phyloP scores from a whole-genome alignment of 2,888 invertebrate species.

The Chloromyia formosa region DNA sequence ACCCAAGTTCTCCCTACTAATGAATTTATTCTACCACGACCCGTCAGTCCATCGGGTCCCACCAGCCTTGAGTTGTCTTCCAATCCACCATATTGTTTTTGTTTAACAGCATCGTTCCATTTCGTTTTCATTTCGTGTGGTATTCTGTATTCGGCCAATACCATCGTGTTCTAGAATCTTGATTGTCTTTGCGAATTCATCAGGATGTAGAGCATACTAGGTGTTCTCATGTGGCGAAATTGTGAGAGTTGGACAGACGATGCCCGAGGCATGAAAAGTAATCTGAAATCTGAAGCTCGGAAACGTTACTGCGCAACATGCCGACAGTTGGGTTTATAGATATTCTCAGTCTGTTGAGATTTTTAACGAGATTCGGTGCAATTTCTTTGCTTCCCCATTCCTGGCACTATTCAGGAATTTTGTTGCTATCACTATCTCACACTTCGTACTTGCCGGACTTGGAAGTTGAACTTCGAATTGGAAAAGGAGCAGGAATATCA shows the following conservation, averaged over 20 bases:
- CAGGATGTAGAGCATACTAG: not conserved
- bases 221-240: not conserved
- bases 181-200: not conserved
- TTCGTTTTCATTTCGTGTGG: slow-evolving; percentile 38
- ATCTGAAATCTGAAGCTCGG: slow-evolving; percentile 20
- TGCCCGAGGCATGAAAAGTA: slow-evolving; percentile 5
- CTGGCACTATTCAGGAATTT: not conserved
- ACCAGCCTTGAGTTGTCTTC: not conserved
- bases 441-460: not conserved
- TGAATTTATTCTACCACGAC: not conserved
- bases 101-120: slow-evolving; percentile 21
- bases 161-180: not conserved
- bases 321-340: not conserved
- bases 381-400: not conserved
- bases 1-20: not conserved
- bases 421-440: not conserved
- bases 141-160: not conserved
- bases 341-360: slow-evolving; percentile 24
- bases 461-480: not conserved
- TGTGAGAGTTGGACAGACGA: not conserved
- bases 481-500: not conserved
- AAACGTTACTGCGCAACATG: not conserved
- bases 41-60: slow-evolving; percentile 22
- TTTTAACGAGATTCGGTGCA: slow-evolving; percentile 16
- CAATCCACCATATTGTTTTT: slow-evolving; percentile 33